A percentile compares a stretch with the other conserved stretches of the same genome.
phyloP scores from a whole-genome alignment of 2,888 invertebrate genomes.

The Zaprionus lineosus region DNA sequence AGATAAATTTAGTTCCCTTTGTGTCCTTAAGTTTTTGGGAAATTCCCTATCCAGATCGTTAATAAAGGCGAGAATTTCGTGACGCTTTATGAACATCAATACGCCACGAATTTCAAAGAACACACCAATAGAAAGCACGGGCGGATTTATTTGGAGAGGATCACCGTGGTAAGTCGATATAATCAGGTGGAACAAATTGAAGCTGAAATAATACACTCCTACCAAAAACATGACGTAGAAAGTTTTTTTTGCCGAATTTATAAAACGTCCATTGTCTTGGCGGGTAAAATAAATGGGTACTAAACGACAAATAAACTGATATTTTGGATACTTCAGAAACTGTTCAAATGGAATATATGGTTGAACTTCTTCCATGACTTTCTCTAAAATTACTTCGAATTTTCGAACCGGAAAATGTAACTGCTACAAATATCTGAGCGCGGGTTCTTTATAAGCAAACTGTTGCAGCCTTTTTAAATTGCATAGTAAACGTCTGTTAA shows the following conservation, averaged over 20 bases:
- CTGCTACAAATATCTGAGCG: too few species aligned
- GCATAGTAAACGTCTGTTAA: conserved; percentile 15
- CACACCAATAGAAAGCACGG: neutral
- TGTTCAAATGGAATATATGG: conserved; percentile 46
- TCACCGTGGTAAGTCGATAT: neutral
- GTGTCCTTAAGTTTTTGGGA: conserved; percentile 31
- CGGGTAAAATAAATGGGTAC: conserved; percentile 41
- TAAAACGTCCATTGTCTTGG: conserved; percentile 29
- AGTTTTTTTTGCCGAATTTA: conserved; percentile 5
- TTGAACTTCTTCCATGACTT: conserved; percentile 7
- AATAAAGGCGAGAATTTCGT: conserved; percentile 35
- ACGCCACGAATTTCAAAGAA: conserved; percentile 41
- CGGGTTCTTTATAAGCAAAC: conserved; percentile 30
- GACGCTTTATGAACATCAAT: conserved; percentile 36
- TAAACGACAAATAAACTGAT: conserved; percentile 8
- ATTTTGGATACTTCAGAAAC: conserved; percentile 26
- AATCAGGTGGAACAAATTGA: conserved; percentile 27
- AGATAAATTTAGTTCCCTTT: conserved; percentile 16
- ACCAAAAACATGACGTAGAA: conserved; percentile 9
- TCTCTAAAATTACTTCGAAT: neutral
- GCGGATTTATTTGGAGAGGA: conserved; percentile 5
- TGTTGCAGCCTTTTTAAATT: conserved; percentile 10
- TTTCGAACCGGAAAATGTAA: too few species aligned
- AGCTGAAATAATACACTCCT: neutral
- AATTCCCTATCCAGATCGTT: conserved; percentile 45